phyloP scores from a whole-genome alignment of 23 tunicate species.

The Trididemnum miniatum region DNA sequence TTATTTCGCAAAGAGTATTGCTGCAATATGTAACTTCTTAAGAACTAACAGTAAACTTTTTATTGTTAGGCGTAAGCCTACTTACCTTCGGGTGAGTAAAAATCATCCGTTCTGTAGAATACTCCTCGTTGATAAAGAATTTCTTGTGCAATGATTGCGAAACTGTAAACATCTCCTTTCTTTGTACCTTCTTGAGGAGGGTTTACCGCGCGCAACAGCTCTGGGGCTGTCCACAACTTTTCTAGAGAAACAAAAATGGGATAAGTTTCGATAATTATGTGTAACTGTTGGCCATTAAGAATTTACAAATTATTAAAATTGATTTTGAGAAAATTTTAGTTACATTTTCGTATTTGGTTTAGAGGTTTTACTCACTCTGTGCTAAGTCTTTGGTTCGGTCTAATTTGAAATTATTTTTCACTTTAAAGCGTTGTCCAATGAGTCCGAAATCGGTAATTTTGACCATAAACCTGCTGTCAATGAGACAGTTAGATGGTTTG shows the following conservation, averaged over 20 bases:
- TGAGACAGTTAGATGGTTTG: constrained; percentile 83
- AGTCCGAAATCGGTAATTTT: constrained; percentile 77
- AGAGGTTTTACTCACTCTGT: no score
- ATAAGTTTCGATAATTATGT: no score
- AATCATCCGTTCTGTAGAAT: constrained; percentile 64
- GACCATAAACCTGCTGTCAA: constrained; percentile 85
- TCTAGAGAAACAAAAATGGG: constrained; percentile 20
- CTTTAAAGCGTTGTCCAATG: constrained; percentile 48
- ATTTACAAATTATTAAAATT: no score
- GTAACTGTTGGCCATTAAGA: no score
- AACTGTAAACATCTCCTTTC: constrained; percentile 86
- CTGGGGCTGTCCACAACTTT: constrained; percentile 93
- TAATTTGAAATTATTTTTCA: not conserved
- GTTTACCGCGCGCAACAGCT: constrained; percentile 47
- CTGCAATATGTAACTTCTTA: no score
- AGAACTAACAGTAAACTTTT: no score
- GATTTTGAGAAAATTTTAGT: no score
- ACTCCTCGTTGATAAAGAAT: constrained; percentile 81
- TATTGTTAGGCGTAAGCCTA: no score
- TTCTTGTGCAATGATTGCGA: constrained; percentile 93
- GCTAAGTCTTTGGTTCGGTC: not conserved
- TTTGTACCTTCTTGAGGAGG: constrained; percentile 75
- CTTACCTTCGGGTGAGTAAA: constrained; percentile 47
- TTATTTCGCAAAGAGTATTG: no score
- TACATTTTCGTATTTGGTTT: no score